Conservation (phyloP, 2,113 vertebrate species). For the Hippotragus niger region DNA sequence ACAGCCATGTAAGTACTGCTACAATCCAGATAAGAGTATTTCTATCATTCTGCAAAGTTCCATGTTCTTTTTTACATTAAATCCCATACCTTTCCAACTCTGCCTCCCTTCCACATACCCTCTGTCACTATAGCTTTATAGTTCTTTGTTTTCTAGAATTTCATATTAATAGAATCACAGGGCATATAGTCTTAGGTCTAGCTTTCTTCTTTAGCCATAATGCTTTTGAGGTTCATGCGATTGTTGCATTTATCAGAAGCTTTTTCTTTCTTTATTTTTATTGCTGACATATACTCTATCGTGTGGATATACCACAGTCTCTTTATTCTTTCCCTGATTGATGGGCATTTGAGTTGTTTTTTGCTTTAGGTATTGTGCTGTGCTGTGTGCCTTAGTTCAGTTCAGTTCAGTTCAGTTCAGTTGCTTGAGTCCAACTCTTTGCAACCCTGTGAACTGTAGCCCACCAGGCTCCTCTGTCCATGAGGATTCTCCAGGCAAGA, state of each 20-base stretch:
- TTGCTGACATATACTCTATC: background rate
- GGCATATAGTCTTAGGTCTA: background rate
- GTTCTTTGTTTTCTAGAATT: background rate
- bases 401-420: no score
- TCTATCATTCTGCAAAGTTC: background rate
- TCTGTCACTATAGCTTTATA: background rate
- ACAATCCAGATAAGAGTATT: background rate
- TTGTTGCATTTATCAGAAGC: background rate
- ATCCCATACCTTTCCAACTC: background rate
- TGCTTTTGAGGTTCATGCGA: background rate
- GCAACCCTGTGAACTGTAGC: background rate
- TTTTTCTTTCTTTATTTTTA: background rate
- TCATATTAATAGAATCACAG: background rate
- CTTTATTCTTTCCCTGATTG: background rate
- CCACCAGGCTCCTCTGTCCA: background rate
- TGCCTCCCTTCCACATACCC: background rate
- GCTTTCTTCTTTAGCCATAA: background rate
- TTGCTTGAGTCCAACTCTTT: background rate
- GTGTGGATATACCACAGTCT: background rate
- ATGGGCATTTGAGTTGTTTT: background rate
- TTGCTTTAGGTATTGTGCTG: background rate
- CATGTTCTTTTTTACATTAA: background rate
- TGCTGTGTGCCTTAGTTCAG: background rate
- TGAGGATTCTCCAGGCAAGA: background rate
- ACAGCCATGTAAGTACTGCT: background rate